phyloP scores from a whole-genome alignment of 92 coral and sea anemone genomes.

The Umimayanthus chanpuru region DNA sequence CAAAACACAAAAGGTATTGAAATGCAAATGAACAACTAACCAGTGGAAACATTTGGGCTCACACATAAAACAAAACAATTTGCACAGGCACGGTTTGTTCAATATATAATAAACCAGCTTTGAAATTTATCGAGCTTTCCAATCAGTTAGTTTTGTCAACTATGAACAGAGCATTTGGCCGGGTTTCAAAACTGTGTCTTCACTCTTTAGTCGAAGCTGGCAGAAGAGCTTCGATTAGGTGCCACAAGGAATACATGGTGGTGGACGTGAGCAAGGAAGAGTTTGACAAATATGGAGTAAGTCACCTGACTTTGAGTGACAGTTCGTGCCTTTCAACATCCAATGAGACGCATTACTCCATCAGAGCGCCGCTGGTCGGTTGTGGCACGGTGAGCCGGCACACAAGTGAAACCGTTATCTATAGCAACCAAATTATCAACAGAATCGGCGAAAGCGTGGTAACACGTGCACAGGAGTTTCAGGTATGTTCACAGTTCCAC shows the following conservation, averaged over 20 bases:
- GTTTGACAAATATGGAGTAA: slow-evolving; percentile 52
- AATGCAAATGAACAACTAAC: no score
- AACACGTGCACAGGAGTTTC: slow-evolving; percentile 67
- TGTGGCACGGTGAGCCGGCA: slow-evolving; percentile 83
- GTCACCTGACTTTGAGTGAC: slow-evolving; percentile 56
- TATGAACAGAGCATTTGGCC: not conserved
- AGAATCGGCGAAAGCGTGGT: slow-evolving; percentile 48
- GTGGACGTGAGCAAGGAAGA: slow-evolving; percentile 60
- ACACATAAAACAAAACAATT: no score
- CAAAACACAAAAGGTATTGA: no score
- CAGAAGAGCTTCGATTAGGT: slow-evolving; percentile 51
- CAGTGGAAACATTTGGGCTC: no score
- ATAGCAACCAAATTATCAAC: slow-evolving; percentile 72
- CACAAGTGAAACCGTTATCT: slow-evolving; percentile 69
- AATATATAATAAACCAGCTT: no score
- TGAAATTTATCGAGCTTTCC: no score
- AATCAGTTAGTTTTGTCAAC: no score
- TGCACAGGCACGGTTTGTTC: no score
- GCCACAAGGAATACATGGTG: slow-evolving; percentile 69
- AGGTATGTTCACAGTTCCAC: slow-evolving; percentile 1
- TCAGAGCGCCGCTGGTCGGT: slow-evolving; percentile 72
- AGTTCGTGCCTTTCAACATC: slow-evolving; percentile 68
- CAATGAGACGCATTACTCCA: slow-evolving; percentile 70
- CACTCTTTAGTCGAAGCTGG: slow-evolving; percentile 22
- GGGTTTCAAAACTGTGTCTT: not conserved